Evolutionary conservation across 1,140 invertebrate genomes (phyloP), one percentile per base, ranked within the genome.

Genomic region (Calosoma granatense): DNA sequence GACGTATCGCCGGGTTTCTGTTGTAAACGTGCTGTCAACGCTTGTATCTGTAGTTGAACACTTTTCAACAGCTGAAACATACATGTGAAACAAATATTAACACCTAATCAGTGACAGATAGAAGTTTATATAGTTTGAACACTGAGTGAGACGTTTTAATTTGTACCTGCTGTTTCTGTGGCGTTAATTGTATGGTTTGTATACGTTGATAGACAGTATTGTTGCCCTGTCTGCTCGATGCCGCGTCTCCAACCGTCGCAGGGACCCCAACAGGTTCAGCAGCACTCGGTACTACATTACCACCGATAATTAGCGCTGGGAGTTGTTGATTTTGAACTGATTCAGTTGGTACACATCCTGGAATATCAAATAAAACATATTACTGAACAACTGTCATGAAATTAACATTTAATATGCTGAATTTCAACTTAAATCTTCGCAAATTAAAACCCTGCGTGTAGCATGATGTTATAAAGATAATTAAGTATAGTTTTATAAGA

Each of bases 11-110:
- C 65, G 14, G 70, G 60, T 22, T 69, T 72, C 20, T 63, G 57
- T 36, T 60, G 68, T 60, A 79, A 67, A 59, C 77, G 74, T 1
- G 72, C 67, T 12, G 73, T 75, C 26, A 83, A 67, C 19, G 72
- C 72, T 62, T 79, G 76, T 22, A 83, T 80, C 65, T 82, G 80
- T 64, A 76, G 71, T 66, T 83, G 81, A 22, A 83, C 78, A 36
- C 72, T 76, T 65, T 80, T 78, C 36, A 83, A 71, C 60, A 73
- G 72, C 69, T 79, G 67, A 9, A 65, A 56, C n/a, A n/a, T n/a
- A n/a, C n/a, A n/a, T n/a, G n/a, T n/a, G n/a, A n/a, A n/a, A n/a
- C n/a, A n/a, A 61, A 59, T 60, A 57, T 53, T 54, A 60, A 59
- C 14, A 30, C 14, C 14, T 30, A 30, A 30, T 6, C 26, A 14